phyloP scores from a whole-genome alignment of 53 echinoderm and acorn worm species.

The Stichopus horrens region DNA sequence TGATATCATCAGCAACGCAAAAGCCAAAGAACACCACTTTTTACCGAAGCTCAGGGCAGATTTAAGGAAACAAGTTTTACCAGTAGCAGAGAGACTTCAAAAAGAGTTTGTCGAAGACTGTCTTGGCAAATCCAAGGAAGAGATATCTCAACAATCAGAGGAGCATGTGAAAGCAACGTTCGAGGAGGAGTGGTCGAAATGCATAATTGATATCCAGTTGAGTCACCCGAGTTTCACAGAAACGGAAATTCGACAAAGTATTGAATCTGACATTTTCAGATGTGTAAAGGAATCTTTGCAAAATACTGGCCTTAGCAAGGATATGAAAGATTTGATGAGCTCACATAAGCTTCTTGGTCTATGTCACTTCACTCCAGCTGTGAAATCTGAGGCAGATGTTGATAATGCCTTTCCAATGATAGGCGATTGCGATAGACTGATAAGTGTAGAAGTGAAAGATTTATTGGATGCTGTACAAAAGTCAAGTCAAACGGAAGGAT shows the following conservation, averaged over 20 bases:
- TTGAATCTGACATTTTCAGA: neutral
- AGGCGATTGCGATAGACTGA: neutral
- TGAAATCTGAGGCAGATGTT: neutral
- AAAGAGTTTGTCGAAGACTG: neutral
- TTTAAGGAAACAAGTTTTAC: neutral
- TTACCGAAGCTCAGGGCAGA: constrained; percentile 12
- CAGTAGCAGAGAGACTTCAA: neutral
- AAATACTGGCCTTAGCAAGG: neutral
- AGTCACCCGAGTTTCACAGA: neutral
- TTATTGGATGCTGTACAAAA: neutral
- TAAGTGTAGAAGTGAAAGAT: neutral
- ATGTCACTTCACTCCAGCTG: neutral
- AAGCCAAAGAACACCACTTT: neutral
- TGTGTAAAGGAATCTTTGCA: constrained; percentile 8
- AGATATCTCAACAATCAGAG: neutral
- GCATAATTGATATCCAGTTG: neutral
- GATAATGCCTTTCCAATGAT: neutral
- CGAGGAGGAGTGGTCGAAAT: constrained; percentile 15
- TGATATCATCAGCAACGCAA: neutral
- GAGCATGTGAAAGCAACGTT: neutral
- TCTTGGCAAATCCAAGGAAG: neutral
- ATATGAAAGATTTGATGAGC: neutral
- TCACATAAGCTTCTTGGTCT: neutral
- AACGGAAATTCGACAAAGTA: neutral
- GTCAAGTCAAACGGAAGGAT: neutral